Conservation (phyloP, 1,140 invertebrate genomes). For the Notospermus geniculatus region DNA sequence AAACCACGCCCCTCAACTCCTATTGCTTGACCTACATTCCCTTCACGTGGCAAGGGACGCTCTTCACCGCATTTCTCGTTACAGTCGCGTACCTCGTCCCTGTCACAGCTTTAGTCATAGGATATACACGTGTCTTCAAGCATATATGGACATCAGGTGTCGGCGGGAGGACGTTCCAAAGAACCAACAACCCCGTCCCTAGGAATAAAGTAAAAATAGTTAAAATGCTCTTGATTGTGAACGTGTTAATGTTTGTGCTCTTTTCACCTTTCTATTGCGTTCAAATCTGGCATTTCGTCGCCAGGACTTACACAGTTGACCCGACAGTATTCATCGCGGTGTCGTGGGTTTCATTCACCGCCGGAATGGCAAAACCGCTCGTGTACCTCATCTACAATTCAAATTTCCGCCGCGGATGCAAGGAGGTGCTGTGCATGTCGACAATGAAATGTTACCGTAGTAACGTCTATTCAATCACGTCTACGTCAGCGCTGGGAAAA, state of each 20-base stretch:
- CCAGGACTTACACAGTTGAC: not conserved
- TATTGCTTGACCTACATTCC: constrained; percentile 32
- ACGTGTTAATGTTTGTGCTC: constrained; percentile 19
- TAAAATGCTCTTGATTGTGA: constrained; percentile 37
- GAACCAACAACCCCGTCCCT: constrained; percentile 38
- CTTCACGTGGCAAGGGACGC: constrained; percentile 19
- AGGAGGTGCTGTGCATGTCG: constrained; percentile 46
- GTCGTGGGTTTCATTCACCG: constrained; percentile 23
- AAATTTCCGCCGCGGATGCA: constrained; percentile 45
- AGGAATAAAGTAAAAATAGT: constrained; percentile 45
- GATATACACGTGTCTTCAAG: constrained; percentile 29
- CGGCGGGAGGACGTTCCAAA: constrained; percentile 25
- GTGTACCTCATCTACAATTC: constrained; percentile 42
- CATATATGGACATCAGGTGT: constrained; percentile 33
- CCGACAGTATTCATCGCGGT: constrained; percentile 24
- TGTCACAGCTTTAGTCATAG: constrained; percentile 17
- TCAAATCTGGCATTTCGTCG: constrained; percentile 24
- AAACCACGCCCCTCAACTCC: not conserved
- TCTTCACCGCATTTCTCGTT: constrained; percentile 26
- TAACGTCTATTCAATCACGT: constrained; percentile 42
- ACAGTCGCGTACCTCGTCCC: constrained; percentile 29
- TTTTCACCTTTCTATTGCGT: constrained; percentile 30
- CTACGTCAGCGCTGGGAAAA: constrained; percentile 33
- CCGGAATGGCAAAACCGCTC: constrained; percentile 29
- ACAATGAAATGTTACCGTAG: constrained; percentile 44